A percentile compares a stretch with the other conserved stretches of the same genome.
phyloP scores from a whole-genome alignment of 2,797 vertebrate species.

The Dendrocincla fuliginosa region DNA sequence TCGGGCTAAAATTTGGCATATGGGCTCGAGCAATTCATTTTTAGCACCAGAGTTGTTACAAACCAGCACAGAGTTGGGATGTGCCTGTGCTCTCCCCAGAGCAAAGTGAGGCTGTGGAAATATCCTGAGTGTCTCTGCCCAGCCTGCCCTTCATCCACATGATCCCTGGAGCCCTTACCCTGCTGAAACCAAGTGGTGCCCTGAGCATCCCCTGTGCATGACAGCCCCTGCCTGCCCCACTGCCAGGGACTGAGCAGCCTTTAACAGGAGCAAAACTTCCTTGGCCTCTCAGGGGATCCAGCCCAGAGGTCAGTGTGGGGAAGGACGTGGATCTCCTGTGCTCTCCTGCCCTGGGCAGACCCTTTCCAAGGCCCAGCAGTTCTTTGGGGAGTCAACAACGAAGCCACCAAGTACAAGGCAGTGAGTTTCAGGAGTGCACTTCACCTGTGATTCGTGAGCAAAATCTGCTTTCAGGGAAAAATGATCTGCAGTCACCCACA shows the following conservation, averaged over 20 bases:
- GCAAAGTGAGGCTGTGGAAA: not conserved
- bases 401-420: not conserved
- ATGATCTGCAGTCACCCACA: not conserved
- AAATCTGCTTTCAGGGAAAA: not conserved
- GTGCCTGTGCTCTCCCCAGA: not conserved
- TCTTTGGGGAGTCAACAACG: not conserved
- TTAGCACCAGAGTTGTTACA: not conserved
- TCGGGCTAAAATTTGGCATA: not conserved
- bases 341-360: not conserved
- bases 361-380: not conserved
- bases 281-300: not conserved
- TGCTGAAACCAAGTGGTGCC: not conserved
- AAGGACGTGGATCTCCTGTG: not conserved
- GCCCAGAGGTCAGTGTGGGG: not conserved
- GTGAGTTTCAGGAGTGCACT: not conserved
- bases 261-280: not conserved
- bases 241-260: not conserved
- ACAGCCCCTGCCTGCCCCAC: not conserved
- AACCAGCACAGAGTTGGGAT: not conserved
- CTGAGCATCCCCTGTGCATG: rapidly evolving
- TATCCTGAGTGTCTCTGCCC: not conserved
- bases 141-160: not conserved
- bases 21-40: not conserved
- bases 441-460: not conserved
- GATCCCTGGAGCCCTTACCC: not conserved